Conservation (phyloP, 2,888 invertebrate genomes). For the Dryobota labecula region DNA sequence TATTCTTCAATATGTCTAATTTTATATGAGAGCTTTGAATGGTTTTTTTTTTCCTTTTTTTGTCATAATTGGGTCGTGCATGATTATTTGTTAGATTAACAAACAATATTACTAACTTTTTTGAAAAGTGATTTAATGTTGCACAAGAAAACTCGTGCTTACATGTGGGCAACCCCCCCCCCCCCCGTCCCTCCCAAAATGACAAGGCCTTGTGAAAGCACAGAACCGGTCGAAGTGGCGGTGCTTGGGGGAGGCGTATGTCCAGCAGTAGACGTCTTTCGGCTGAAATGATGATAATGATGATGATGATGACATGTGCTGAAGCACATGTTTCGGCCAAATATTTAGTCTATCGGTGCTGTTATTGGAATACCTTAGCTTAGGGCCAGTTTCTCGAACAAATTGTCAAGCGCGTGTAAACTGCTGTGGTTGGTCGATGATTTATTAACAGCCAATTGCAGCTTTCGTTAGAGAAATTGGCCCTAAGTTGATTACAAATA, state of each 20-base stretch:
- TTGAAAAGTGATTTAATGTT: neutral
- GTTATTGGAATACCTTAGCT: neutral
- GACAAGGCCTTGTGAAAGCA: too few species aligned
- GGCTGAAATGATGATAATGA: too few species aligned
- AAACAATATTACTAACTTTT: too few species aligned
- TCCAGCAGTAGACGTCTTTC: too few species aligned
- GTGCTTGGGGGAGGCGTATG: too few species aligned
- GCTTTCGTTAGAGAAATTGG: too few species aligned
- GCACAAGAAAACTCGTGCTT: neutral
- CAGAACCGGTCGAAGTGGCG: too few species aligned
- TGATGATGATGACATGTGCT: too few species aligned
- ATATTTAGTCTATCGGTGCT: neutral
- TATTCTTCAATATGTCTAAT: neutral
- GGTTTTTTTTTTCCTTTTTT: too few species aligned
- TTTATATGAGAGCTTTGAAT: too few species aligned
- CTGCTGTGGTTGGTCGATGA: neutral
- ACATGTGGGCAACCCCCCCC: too few species aligned
- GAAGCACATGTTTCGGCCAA: neutral
- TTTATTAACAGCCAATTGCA: neutral
- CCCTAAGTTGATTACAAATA: neutral
- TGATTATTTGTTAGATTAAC: neutral
- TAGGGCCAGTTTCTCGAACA: neutral
- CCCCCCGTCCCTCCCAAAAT: too few species aligned
- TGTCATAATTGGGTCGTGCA: neutral
- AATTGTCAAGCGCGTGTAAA: neutral